Conservation (phyloP, 1,140 invertebrate species). For the Halictus rubicundus region DNA sequence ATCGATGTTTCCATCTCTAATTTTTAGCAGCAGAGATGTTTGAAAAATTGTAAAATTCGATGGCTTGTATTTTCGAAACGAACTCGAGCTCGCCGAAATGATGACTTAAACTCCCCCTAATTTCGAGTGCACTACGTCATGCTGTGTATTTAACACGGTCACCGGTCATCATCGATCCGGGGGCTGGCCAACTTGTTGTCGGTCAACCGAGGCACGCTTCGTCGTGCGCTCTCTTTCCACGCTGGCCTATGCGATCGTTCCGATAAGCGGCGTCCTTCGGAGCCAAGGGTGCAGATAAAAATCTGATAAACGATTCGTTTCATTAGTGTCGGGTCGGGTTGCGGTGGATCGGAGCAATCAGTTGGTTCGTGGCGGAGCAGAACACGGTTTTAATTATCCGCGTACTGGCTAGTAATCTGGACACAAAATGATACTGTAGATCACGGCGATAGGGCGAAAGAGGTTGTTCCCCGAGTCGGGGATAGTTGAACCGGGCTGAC, state of each 20-base stretch:
- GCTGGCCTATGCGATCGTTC: not conserved
- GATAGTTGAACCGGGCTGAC: no score
- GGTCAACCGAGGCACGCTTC: not conserved
- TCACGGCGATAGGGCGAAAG: no score
- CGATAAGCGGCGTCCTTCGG: not conserved
- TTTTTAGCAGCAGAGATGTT: no score
- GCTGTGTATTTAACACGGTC: slow-evolving; percentile 21
- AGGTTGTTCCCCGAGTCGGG: no score
- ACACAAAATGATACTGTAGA: no score
- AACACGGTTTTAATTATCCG: not conserved
- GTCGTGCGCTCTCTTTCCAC: not conserved
- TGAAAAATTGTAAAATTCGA: no score
- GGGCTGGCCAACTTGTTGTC: not conserved
- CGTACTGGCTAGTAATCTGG: not conserved
- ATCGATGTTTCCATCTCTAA: no score
- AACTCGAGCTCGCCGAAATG: no score
- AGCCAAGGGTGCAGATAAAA: not conserved
- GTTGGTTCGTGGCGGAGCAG: not conserved
- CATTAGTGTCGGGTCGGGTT: not conserved
- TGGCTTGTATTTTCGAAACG: no score
- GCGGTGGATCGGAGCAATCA: not conserved
- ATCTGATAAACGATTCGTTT: not conserved
- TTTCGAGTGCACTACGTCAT: no score
- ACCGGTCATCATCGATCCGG: slow-evolving; percentile 27
- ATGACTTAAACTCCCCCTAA: no score